A percentile compares a stretch with the other conserved stretches of the same genome.
Evolutionary conservation across 2,797 vertebrate species (phyloP).

Genomic region (Pogonophryne albipinna): DNA sequence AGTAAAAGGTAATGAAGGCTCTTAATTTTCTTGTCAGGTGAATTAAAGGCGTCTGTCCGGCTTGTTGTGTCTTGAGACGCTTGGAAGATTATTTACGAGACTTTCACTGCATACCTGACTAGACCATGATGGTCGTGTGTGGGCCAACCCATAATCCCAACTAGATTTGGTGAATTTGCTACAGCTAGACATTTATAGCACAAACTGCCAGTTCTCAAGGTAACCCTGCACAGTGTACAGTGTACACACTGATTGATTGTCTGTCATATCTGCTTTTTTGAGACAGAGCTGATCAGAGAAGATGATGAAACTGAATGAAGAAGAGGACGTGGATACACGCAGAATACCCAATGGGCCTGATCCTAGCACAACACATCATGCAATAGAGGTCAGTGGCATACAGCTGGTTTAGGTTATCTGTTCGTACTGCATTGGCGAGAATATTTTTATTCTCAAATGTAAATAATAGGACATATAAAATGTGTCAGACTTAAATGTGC

Average conservation of each 20-base stretch:
- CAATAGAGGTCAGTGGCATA: constrained; percentile 12
- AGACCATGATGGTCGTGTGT: constrained; percentile 69
- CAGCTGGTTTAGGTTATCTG: not conserved
- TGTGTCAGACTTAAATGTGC: too few species aligned
- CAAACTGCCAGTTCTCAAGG: constrained; percentile 39
- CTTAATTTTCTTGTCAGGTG: constrained; percentile 79
- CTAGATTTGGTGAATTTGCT: constrained; percentile 68
- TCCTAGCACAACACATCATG: not conserved
- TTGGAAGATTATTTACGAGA: constrained; percentile 78
- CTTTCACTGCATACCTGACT: constrained; percentile 70
- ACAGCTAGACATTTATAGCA: constrained; percentile 41
- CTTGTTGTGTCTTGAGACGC: constrained; percentile 81
- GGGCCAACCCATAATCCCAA: constrained; percentile 70
- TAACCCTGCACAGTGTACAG: constrained; percentile 5
- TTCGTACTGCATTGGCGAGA: too few species aligned
- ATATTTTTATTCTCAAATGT: too few species aligned
- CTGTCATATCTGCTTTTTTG: constrained; percentile 11
- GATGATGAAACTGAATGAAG: not conserved
- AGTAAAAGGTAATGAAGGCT: constrained; percentile 76
- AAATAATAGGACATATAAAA: too few species aligned
- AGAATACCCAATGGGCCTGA: not conserved
- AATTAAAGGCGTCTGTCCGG: constrained; percentile 73
- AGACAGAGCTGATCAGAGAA: not conserved
- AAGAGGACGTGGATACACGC: not conserved
- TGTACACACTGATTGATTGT: not conserved